phyloP scores from a whole-genome alignment of 2,113 vertebrate species.

The Syngnathus scovelli region DNA sequence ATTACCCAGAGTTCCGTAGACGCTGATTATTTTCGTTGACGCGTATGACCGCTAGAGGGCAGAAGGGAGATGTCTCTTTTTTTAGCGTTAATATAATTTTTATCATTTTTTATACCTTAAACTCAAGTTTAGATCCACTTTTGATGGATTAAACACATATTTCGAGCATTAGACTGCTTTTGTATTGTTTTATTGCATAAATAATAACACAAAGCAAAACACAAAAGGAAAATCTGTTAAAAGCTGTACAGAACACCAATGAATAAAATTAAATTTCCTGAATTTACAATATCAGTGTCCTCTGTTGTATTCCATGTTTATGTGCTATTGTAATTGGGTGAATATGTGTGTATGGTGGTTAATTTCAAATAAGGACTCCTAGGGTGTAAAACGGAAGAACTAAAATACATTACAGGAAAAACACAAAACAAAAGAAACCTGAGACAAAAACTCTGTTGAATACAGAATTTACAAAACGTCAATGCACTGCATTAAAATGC shows the following conservation, averaged over 20 bases:
- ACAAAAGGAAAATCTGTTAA: slow-evolving; percentile 7
- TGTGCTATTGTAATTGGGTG: background rate
- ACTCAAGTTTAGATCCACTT: background rate
- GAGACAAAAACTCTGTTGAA: slow-evolving; percentile 8
- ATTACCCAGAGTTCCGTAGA: slow-evolving; percentile 41
- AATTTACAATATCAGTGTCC: background rate
- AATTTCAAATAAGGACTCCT: background rate
- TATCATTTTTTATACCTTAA: background rate
- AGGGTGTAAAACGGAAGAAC: background rate
- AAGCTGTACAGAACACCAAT: slow-evolving; percentile 18
- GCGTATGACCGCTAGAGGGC: slow-evolving; percentile 17
- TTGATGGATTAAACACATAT: background rate
- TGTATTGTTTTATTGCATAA: slow-evolving; percentile 48
- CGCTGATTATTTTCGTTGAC: background rate
- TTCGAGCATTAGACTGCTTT: background rate
- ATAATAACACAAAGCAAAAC: slow-evolving; percentile 35
- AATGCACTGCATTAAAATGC: background rate
- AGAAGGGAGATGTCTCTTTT: slow-evolving; percentile 38
- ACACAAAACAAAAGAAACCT: background rate
- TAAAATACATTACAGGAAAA: background rate
- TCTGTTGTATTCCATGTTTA: background rate
- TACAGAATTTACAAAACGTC: background rate
- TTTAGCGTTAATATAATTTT: background rate
- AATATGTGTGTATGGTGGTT: background rate
- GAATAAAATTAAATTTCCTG: slow-evolving; percentile 19